Base-by-base conservation (phyloP, 2,888 invertebrate species). In the Carabus problematicus region DNA sequence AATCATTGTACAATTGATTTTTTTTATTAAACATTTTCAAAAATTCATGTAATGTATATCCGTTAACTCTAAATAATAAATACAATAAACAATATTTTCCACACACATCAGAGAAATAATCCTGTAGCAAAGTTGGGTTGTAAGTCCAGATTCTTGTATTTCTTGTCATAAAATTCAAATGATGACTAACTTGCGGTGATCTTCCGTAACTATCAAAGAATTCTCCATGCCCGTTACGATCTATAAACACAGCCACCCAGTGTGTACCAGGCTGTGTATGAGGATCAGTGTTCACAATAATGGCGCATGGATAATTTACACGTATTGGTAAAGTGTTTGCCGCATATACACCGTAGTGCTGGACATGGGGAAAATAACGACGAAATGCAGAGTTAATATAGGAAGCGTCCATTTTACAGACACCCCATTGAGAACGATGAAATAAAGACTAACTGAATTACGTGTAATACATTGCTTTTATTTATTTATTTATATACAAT, bases 271-370 rank as follows among this genome's bases (percentile, higher is more conserved):
- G 55, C 54, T 18, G n/a, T 8, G 55, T 40, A 19, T 64, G 54
- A 6, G 55, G 54, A 42, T 64, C 64, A 1, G 54, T 64, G 39
- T 63, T 63, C 1, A 54, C 40, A 14, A 29, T 40, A 29, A 63
- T 49, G 29, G 63, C 40, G 52, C 63, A 63, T 49, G 63, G 63
- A 63, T 52, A 63, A 63, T 63, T 63, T 14, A 63, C 63, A 49
- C n/a, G 61, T 55, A n/a, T n/a, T 9, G 55, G 55, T 18, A 55
- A 29, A 19, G n/a, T 55, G 19, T 55, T 55, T 19, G 55, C 55
- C 3, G 55, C 29, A 39, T 55, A 55, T 19, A 55, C 55, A 19
- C 55, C 55, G 19, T 19, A 55, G 9, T 55, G 55, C 8, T 8
- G 55, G 12, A 19, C 39, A 55, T 55, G 19, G 12, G 18, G 8